Evolutionary conservation across 2,888 invertebrate genomes (phyloP).

Genomic region (Cephus nigrinus): DNA sequence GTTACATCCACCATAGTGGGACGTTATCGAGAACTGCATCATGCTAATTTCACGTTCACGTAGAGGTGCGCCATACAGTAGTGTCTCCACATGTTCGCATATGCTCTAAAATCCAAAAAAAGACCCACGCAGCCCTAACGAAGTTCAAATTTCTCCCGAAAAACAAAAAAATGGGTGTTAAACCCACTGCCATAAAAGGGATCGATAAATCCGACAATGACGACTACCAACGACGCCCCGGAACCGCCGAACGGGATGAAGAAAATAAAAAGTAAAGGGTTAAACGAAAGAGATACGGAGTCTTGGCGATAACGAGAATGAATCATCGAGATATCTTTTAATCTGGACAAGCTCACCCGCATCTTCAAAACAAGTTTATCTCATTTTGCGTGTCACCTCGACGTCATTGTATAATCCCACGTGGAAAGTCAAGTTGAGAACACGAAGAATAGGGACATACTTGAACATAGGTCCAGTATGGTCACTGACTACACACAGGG

Average conservation of each 20-base stretch:
- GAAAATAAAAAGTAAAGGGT: not conserved
- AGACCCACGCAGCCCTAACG: no score
- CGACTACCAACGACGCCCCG: no score
- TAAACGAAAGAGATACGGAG: not conserved
- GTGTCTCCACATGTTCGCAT: not conserved
- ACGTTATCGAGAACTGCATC: constrained; percentile 48
- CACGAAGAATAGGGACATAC: constrained; percentile 2
- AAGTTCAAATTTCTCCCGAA: no score
- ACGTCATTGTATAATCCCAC: constrained; percentile 39
- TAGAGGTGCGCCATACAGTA: not conserved
- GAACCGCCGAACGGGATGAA: no score
- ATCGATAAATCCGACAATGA: no score
- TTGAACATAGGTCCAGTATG: not conserved
- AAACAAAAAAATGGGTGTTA: no score
- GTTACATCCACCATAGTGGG: constrained; percentile 23
- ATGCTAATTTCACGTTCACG: constrained; percentile 45
- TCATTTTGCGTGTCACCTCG: constrained; percentile 46
- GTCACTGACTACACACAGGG: not conserved
- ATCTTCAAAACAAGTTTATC: constrained; percentile 45
- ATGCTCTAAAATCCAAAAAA: not conserved
- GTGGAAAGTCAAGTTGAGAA: constrained; percentile 2
- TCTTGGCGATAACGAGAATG: constrained; percentile 20
- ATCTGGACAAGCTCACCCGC: constrained; percentile 49
- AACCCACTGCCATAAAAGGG: no score
- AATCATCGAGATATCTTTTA: constrained; percentile 43